Evolutionary conservation across 2,113 vertebrate species (phyloP), one percentile per base, ranked within the genome.

Genomic region (Motacilla tschutschensis): DNA sequence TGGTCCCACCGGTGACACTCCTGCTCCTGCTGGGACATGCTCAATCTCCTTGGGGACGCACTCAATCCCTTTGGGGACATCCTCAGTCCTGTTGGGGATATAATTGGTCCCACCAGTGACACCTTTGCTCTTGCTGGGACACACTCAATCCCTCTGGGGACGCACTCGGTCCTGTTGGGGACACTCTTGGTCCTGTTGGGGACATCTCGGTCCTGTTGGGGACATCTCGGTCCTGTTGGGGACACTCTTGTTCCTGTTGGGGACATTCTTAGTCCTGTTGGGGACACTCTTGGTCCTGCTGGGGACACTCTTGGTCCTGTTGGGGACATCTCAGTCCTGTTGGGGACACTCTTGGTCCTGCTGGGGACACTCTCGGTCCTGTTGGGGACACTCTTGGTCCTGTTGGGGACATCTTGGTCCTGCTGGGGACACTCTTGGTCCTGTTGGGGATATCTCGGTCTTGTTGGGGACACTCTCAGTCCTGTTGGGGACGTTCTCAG

Each of bases 401-500:
- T 41, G 41, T 41, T 43, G 43, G 43, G 40, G 40, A 41, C 62
- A 55, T 15, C 46, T 9, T 14, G 22, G 10, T 48, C 28, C 29
- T 2, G 0, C 1, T 9, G 4, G 22, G 22, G 29, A 20, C 55
- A 21, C 2, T 1, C 7, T 50, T 14, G 2, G 5, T 41, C 33
- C 29, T 1, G 0, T 1, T 8, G 3, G 18, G 22, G 33, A 20
- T 41, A 26, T 1, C 20, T n/a, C 9, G 0, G 4, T 44, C 2
- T 5, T 21, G 12, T 36, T 36, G 47, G 40, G 62, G 76, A 19
- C 20, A 20, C 9, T 0, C 4, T 83, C 2, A 1, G 8, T 18
- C 17, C 43, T 5, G 2, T 21, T 5, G 10, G 38, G 35, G 31
- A 15, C 19, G 16, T 8, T 0, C 5, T 75, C 3, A 2, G 17